Evolutionary conservation across 2,797 vertebrate genomes (phyloP).

Genomic region (Falco cherrug): DNA sequence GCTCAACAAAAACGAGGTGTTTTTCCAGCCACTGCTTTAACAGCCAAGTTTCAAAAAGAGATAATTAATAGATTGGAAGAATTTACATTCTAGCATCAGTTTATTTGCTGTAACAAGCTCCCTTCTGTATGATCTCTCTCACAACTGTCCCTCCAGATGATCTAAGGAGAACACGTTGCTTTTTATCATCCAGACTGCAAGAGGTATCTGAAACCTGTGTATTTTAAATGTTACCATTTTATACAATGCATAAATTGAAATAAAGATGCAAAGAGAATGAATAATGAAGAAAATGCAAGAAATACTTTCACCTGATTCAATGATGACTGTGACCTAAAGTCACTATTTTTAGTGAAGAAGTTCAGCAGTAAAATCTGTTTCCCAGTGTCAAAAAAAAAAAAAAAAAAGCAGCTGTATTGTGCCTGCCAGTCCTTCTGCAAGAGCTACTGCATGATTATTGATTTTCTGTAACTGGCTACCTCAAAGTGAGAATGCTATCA

Average conservation of each 20-base stretch:
- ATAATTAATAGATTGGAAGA: background rate
- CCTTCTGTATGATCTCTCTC: background rate
- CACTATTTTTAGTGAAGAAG: background rate
- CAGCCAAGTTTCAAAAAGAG: background rate
- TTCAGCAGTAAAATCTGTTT: background rate
- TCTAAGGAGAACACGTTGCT: background rate
- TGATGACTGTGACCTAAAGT: background rate
- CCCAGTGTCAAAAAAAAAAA: background rate
- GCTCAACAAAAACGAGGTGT: background rate
- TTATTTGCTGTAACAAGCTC: background rate
- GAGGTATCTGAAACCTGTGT: background rate
- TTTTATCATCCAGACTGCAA: background rate
- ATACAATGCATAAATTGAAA: background rate
- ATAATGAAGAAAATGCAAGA: background rate
- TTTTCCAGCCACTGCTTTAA: background rate
- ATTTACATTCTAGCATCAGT: background rate
- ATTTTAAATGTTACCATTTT: background rate
- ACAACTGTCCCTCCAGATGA: background rate
- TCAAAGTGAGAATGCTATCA: background rate
- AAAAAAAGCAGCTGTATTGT: background rate
- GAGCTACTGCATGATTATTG: slow-evolving; percentile 25
- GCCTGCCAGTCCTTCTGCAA: background rate
- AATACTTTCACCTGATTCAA: background rate
- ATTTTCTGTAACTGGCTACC: slow-evolving; percentile 26
- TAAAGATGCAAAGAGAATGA: background rate